Percentiles rank a stretch among this genome's conserved stretches.
Conservation (phyloP, 2,797 vertebrate genomes). For the Pempheris klunzingeri region DNA sequence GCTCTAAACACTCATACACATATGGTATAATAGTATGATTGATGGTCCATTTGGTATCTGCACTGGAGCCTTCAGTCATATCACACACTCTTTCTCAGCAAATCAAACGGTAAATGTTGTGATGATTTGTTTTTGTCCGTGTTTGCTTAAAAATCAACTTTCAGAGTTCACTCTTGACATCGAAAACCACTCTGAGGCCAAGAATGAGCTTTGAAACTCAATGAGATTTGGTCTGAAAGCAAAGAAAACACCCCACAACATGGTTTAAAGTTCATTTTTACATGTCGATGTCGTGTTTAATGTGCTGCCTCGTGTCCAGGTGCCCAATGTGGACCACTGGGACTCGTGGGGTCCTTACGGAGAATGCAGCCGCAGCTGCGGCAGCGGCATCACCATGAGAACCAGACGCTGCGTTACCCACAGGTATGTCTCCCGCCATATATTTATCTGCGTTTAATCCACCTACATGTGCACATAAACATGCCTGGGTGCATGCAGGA, state of each 20-base stretch:
- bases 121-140: no score
- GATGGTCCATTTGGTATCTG: not conserved
- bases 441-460: not conserved
- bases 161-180: not conserved
- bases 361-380: conserved; percentile 93
- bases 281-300: not conserved
- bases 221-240: not conserved
- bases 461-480: not conserved
- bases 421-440: conserved; percentile 81
- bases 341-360: conserved; percentile 91
- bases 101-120: no score
- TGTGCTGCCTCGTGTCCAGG: conserved; percentile 58
- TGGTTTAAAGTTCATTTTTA: not conserved
- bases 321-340: conserved; percentile 86
- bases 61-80: not conserved
- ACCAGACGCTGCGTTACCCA: conserved; percentile 89
- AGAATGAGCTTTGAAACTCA: not conserved
- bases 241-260: not conserved
- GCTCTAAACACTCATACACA: not conserved
- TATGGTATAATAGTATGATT: not conserved
- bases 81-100: not conserved
- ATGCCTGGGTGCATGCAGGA: not conserved
- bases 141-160: not conserved
- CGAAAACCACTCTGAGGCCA: no score
- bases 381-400: conserved; percentile 88